These are phyloP conservation scores for Xanthorhoe designata DNA, from an alignment of 2,888 invertebrate species.

Conservation along the genomic window DNA sequence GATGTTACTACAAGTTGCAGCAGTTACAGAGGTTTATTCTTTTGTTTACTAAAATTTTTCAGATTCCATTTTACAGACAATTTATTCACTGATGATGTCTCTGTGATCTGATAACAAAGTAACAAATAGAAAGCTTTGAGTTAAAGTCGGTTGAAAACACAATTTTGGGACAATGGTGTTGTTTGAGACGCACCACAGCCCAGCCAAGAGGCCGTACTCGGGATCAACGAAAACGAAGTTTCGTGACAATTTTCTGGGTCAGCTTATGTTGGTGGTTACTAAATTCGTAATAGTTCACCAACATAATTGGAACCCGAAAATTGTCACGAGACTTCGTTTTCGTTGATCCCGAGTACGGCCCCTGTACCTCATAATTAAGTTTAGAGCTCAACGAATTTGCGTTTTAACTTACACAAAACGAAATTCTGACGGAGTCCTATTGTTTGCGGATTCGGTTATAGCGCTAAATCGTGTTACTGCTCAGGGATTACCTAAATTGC, in stretches of 20 bases:
- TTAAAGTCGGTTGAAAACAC: not conserved
- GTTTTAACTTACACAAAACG: constrained; percentile 56
- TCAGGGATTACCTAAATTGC: constrained; percentile 36
- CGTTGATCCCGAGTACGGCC: too few species aligned
- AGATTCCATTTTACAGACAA: not conserved
- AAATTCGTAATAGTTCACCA: too few species aligned
- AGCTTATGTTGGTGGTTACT: too few species aligned
- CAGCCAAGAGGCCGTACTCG: too few species aligned
- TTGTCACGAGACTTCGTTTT: too few species aligned
- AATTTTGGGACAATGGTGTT: not conserved
- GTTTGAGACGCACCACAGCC: not conserved
- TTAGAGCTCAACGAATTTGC: constrained; percentile 58
- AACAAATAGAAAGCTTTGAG: not conserved
- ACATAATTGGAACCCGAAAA: too few species aligned
- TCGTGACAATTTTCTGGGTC: too few species aligned
- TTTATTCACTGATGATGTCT: too few species aligned
- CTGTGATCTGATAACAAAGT: not conserved
- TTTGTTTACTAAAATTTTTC: not conserved
- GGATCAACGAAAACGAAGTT: too few species aligned
- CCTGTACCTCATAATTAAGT: constrained; percentile 55
- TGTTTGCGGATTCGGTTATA: constrained; percentile 64
- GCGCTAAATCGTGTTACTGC: constrained; percentile 57
- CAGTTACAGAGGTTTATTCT: too few species aligned
- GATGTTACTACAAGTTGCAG: too few species aligned
- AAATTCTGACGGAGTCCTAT: constrained; percentile 52